Evolutionary conservation across 1,140 invertebrate genomes (phyloP).

Genomic region (Stegodyphus dumicola): DNA sequence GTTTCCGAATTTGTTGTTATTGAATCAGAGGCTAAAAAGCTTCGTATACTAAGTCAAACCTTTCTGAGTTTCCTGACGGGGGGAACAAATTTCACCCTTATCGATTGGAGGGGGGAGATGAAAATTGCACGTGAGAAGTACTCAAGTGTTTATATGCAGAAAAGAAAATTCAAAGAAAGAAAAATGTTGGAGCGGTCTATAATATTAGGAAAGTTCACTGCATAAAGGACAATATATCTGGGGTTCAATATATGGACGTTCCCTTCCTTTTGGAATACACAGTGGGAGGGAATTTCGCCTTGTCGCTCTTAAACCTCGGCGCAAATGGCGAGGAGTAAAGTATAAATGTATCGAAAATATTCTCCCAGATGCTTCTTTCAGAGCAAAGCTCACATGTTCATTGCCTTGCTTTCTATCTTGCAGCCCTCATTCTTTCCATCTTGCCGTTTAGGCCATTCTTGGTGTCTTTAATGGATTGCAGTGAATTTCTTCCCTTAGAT

Average conservation of each 20-base stretch:
- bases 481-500: slow-evolving; percentile 11
- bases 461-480: slow-evolving; percentile 48
- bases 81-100: no score
- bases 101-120: no score
- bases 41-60: no score
- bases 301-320: slow-evolving; percentile 43
- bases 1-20: no score
- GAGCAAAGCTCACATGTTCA: slow-evolving; percentile 36
- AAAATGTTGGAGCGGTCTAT: no score
- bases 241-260: background rate
- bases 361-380: slow-evolving; percentile 37
- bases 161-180: no score
- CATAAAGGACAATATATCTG: no score
- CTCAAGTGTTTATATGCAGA: no score
- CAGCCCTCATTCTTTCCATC: slow-evolving; percentile 1
- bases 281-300: slow-evolving; percentile 23
- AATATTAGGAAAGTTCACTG: no score
- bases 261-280: background rate
- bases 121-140: no score
- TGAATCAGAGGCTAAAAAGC: no score
- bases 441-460: slow-evolving; percentile 20
- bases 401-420: slow-evolving; percentile 14
- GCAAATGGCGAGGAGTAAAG: slow-evolving; percentile 38
- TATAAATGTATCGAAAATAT: slow-evolving; percentile 55
- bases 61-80: no score